phyloP scores from a whole-genome alignment of 2,113 vertebrate genomes.

The Notothenia rossii region DNA sequence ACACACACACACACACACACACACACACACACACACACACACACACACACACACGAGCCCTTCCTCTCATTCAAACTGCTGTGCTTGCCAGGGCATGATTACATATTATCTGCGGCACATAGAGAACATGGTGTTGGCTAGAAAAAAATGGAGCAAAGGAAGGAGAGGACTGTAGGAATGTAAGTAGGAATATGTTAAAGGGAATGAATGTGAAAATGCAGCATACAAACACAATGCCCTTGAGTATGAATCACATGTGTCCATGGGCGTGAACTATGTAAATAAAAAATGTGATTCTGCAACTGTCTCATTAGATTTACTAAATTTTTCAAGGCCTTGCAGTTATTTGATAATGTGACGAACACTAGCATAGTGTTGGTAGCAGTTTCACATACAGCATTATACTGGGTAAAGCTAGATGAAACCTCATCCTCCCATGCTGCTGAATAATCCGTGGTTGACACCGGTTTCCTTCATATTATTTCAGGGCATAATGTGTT shows the following conservation, averaged over 20 bases:
- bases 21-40: background rate
- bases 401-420: background rate
- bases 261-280: background rate
- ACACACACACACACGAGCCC: background rate
- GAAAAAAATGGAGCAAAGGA: background rate
- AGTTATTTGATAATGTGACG: background rate
- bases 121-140: constrained; percentile 1
- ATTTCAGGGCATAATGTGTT: background rate
- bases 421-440: too few species aligned
- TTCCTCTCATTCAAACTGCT: constrained; percentile 31
- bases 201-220: background rate
- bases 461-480: background rate
- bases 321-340: background rate
- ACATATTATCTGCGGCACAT: constrained; percentile 26
- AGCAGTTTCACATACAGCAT: background rate
- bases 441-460: too few species aligned
- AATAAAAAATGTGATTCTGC: background rate
- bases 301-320: background rate
- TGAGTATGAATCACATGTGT: background rate
- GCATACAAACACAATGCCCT: background rate
- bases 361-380: background rate
- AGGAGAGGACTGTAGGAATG: background rate
- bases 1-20: constrained; percentile 10
- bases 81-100: constrained; percentile 30
- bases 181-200: background rate